Conservation (phyloP, 2,797 vertebrate genomes). For the Anas bernieri region DNA sequence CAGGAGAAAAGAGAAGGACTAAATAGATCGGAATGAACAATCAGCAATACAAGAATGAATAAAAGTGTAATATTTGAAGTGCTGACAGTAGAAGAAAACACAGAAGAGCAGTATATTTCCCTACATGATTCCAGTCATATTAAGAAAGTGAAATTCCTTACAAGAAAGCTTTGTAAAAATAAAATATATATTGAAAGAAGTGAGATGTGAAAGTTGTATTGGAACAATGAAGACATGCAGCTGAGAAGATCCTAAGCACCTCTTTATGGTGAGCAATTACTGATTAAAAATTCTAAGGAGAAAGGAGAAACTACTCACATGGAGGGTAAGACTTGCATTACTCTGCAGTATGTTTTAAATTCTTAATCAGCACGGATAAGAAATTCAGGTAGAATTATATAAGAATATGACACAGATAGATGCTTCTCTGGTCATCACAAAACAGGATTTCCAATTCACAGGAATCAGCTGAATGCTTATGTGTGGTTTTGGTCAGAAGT, state of each 20-base stretch:
- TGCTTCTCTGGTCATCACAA: background rate
- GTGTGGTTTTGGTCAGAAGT: background rate
- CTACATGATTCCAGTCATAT: background rate
- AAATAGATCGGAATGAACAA: conserved; percentile 55
- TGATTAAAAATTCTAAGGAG: background rate
- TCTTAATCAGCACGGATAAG: background rate
- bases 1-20: conserved; percentile 60
- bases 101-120: background rate
- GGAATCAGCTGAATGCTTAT: background rate
- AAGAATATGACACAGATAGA: background rate
- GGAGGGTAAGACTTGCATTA: background rate
- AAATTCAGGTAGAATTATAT: background rate
- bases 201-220: background rate
- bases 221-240: background rate
- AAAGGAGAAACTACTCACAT: background rate
- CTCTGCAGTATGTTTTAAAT: background rate
- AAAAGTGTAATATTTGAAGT: conserved; percentile 57
- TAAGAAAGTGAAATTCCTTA: background rate
- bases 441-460: background rate
- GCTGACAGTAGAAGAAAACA: conserved; percentile 16
- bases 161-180: background rate
- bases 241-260: background rate
- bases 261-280: background rate
- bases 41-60: conserved; percentile 38
- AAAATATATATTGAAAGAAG: background rate